Conservation (phyloP, 2,888 invertebrate species). For the Diplazon laetatorius region DNA sequence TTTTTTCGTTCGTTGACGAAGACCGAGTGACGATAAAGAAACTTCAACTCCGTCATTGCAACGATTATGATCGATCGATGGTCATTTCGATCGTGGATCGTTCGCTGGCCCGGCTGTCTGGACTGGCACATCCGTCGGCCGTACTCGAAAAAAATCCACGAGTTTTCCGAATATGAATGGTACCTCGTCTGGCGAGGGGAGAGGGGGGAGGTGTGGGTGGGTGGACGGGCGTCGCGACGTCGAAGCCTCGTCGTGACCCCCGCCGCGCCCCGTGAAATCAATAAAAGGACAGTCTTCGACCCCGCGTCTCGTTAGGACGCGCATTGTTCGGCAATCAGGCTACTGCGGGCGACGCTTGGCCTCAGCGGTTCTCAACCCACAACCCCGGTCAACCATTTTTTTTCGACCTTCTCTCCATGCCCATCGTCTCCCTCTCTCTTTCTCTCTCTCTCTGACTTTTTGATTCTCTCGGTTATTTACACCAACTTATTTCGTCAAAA, state of each 20-base stretch:
- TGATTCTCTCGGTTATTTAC: conserved; percentile 35
- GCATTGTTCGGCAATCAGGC: conserved; percentile 78
- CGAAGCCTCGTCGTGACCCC: conserved; percentile 68
- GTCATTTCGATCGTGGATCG: no score
- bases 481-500: conserved; percentile 51
- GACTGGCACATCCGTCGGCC: not conserved
- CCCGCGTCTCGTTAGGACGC: conserved; percentile 75
- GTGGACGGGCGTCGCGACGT: conserved; percentile 65
- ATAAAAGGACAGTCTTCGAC: conserved; percentile 78
- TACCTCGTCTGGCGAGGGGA: conserved; percentile 34
- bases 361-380: conserved; percentile 66
- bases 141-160: conserved; percentile 28
- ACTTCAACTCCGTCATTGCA: no score
- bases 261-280: conserved; percentile 71
- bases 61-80: no score
- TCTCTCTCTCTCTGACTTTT: conserved; percentile 1
- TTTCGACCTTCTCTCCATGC: conserved; percentile 9
- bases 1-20: no score
- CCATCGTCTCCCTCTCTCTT: conserved; percentile 16
- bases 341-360: conserved; percentile 71
- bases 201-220: conserved; percentile 32
- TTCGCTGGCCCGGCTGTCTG: no score
- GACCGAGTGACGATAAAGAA: no score
- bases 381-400: not conserved
- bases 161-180: conserved; percentile 60